Base-by-base conservation (phyloP, 1,140 invertebrate genomes). In the Diorhabda elongata region DNA sequence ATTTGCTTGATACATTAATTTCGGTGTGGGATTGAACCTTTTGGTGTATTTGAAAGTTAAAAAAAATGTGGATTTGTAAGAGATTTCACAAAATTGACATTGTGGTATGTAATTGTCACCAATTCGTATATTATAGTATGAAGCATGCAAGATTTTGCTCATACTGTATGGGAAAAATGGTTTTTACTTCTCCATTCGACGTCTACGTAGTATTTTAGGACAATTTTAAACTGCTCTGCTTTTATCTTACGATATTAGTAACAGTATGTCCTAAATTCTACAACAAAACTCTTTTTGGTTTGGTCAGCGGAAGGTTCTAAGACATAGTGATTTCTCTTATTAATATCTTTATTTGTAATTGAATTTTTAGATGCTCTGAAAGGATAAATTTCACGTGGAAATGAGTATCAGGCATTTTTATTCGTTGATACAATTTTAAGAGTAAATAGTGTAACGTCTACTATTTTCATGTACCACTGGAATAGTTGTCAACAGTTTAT, bases 141-240 rank as follows among this genome's bases (percentile, higher is more conserved):
- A 67, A 67, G 65, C 65, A 67, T 67, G 65, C 65, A 67, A 67
- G 65, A 60, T 44, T 60, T 67, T 66, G 57, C 45, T 59, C 65
- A 9, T 59, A 67, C 64, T 57, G 57, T 4, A 9, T 57, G 5
- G 8, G 44, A 41, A 43, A 5, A 4, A 8, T 7, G 52, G n/a
- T 7, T 42, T 6, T 26, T 11, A 6, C 3, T 3, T 42, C 6
- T 26, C 1, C 6, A n/a, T 56, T 56, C 6, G n/a, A 56, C 52
- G 42, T 11, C 58, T n/a, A 60, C 3, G 0, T 60, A 42, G 26
- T 26, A 42, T 60, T 6, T 60, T 60, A 11, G 42, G 42, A 26
- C 11, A 60, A 42, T 60, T 42, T 60, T 4, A 67, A 60, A 67
- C 65, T 67, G 65, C 65, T 61, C 65, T 67, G 57, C 58, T 59